Base-by-base conservation (phyloP, 92 coral and sea anemone genomes). In the Zoanthus gigantus region DNA sequence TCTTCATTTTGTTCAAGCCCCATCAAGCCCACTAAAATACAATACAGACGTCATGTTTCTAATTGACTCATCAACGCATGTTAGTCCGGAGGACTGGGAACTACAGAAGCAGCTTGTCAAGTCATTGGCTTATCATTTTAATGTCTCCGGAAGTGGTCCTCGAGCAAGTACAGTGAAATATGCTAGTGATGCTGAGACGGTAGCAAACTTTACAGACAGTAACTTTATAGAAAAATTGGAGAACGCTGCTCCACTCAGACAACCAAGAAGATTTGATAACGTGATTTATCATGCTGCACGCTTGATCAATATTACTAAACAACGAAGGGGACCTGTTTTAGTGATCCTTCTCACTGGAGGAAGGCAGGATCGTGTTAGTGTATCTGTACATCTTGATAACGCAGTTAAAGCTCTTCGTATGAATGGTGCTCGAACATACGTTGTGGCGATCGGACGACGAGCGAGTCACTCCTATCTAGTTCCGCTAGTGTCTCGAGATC, bases 271-370 rank as follows among this genome's bases (percentile, higher is more conserved):
- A 80, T 37, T 80, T 17, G 85, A 80, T 34, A 80, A 80, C 0
- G 92, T 85, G 17, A 78, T 90, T 54, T 44, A 90, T 16, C 57
- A 63, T 65, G 37, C 42, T 80, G 74, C 65, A 14, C 74, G 37
- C 13, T 54, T 83, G 46, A 54, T 71, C 13, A 77, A 44, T 12
- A 84, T 52, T 29, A 83, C 86, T 85, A 82, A 79, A 6, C 86
- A 79, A 6, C 86, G 81, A 6, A 29, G 48, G 56, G 89, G 89
- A 5, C 92, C 87, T 37, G 72, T 60, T 47, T 42, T 71, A 23
- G 83, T 90, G 74, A 66, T 90, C 57, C 77, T 90, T 85, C 76
- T 90, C 0, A 85, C 92, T n/a, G 34, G 23, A 47, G 92, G 85
- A 61, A 85, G 89, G 32, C 87, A 85, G 72, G 83, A 87, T 45